Percentiles rank a stretch among this genome's conserved stretches.
These are phyloP conservation scores for Aselliscus stoliczkanus DNA, from an alignment of 2,797 vertebrate species.

Conservation along the genomic window DNA sequence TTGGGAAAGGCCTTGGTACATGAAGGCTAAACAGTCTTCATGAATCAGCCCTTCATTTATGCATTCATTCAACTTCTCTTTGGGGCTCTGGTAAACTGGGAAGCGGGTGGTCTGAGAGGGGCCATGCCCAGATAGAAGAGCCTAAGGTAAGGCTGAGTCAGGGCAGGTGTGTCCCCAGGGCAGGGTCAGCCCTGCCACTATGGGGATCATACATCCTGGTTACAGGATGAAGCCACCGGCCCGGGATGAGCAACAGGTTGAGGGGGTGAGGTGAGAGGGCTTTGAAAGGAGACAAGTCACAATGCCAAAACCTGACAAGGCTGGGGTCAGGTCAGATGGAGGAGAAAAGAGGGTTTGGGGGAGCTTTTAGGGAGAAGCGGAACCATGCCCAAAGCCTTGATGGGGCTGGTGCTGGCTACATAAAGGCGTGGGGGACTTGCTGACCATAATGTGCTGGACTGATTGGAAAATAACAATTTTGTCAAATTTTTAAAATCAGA, in stretches of 20 bases:
- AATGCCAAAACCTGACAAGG: neutral
- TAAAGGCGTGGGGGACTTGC: accelerated
- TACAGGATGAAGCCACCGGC: neutral
- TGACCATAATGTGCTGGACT: neutral
- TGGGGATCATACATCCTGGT: too few species aligned
- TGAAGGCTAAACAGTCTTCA: neutral
- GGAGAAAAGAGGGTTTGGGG: neutral
- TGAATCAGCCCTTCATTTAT: neutral
- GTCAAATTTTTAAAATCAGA: neutral
- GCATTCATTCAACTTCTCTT: neutral
- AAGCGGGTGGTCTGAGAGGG: neutral
- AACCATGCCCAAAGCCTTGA: neutral
- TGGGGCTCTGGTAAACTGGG: neutral
- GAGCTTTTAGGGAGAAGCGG: neutral
- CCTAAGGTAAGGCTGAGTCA: neutral
- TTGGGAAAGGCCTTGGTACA: neutral
- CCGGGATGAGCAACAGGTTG: neutral
- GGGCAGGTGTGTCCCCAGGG: neutral
- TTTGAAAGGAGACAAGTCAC: neutral
- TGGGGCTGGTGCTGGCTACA: neutral
- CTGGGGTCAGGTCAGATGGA: neutral
- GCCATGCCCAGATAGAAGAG: neutral
- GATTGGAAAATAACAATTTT: neutral
- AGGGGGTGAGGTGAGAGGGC: neutral
- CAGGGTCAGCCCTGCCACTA: neutral